Conservation (phyloP, 1,140 invertebrate species). For the Linepithema humile region DNA sequence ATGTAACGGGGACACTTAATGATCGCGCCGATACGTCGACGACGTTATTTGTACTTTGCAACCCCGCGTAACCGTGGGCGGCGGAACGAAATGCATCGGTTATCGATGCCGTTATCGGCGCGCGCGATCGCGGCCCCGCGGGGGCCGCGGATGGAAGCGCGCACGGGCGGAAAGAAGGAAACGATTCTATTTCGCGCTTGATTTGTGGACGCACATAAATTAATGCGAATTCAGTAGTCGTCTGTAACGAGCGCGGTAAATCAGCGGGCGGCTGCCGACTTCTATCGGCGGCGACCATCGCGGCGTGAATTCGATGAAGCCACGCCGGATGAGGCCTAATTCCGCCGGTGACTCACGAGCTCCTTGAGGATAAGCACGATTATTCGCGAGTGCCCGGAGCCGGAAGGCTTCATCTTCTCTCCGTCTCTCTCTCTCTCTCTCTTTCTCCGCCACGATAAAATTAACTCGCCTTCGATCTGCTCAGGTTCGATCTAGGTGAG, state of each 20-base stretch:
- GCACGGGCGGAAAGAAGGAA: slow-evolving; percentile 1
- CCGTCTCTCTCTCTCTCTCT: neutral
- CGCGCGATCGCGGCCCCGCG: slow-evolving; percentile 18
- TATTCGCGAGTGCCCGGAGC: slow-evolving; percentile 46
- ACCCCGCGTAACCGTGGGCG: neutral
- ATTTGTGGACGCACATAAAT: slow-evolving; percentile 44
- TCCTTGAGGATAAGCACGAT: slow-evolving; percentile 25
- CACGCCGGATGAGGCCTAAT: neutral
- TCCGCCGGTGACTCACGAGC: slow-evolving; percentile 47
- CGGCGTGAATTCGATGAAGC: neutral
- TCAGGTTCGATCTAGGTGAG: slow-evolving; percentile 5
- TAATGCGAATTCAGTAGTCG: slow-evolving; percentile 21
- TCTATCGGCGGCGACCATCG: neutral
- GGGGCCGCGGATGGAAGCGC: neutral
- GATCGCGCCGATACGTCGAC: slow-evolving; percentile 34
- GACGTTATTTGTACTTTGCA: neutral
- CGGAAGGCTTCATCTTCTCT: slow-evolving; percentile 29
- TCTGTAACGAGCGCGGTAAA: slow-evolving; percentile 18
- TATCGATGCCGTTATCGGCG: slow-evolving; percentile 39
- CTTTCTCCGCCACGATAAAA: neutral
- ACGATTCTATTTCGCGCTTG: slow-evolving; percentile 36
- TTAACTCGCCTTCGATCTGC: slow-evolving; percentile 57
- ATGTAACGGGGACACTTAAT: slow-evolving; percentile 37
- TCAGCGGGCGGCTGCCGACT: neutral
- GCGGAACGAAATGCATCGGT: slow-evolving; percentile 23